Conservation (phyloP, 2,797 vertebrate genomes). For the Neosilurus hyrtlii region DNA sequence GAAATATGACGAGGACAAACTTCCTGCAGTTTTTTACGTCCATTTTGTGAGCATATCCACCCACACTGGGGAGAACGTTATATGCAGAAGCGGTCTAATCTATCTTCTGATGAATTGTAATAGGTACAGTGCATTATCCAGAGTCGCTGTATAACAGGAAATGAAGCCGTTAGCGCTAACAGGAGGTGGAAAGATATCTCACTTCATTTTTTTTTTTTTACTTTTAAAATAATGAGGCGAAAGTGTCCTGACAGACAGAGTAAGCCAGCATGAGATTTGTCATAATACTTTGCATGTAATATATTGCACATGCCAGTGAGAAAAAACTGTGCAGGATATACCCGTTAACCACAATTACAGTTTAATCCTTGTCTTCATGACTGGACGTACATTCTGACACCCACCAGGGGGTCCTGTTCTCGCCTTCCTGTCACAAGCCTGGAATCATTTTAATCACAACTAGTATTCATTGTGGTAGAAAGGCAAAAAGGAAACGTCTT, state of each 20-base stretch:
- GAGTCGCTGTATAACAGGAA: constrained; percentile 65
- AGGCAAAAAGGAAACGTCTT: neutral
- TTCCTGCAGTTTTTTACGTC: constrained; percentile 47
- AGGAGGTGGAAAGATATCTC: constrained; percentile 63
- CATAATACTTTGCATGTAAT: constrained; percentile 11
- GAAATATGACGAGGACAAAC: constrained; percentile 39
- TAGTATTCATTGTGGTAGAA: neutral
- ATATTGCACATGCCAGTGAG: neutral
- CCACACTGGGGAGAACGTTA: constrained; percentile 45
- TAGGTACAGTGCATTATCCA: constrained; percentile 57
- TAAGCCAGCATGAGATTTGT: constrained; percentile 1
- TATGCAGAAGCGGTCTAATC: constrained; percentile 30
- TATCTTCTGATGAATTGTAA: constrained; percentile 64
- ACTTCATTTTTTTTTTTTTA: constrained; percentile 49
- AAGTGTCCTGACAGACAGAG: constrained; percentile 57
- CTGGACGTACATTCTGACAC: neutral
- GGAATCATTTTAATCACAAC: neutral
- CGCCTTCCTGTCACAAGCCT: neutral
- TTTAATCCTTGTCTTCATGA: neutral
- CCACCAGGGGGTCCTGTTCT: neutral
- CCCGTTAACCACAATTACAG: constrained; percentile 16
- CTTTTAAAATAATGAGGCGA: constrained; percentile 55
- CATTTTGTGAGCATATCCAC: constrained; percentile 48
- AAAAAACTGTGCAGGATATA: neutral
- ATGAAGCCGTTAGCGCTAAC: constrained; percentile 68